Conservation (phyloP, 2,888 invertebrate species). For the Spodoptera exigua region DNA sequence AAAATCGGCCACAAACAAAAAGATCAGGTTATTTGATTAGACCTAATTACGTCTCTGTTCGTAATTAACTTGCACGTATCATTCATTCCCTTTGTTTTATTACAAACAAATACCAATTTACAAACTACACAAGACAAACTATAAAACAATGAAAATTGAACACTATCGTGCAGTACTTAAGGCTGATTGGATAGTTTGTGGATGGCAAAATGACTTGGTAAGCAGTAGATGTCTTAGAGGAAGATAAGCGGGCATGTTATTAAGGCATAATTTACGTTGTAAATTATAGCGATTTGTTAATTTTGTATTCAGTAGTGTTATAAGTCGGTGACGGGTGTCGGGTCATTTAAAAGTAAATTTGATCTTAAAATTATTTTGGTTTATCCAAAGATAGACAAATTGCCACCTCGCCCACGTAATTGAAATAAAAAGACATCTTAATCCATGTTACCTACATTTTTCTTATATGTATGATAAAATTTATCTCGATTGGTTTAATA, state of each 20-base stretch:
- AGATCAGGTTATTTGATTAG: slow-evolving; percentile 87
- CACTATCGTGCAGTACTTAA: slow-evolving; percentile 57
- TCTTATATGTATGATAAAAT: no score
- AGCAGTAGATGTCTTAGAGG: slow-evolving; percentile 79
- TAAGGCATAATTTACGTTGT: slow-evolving; percentile 84
- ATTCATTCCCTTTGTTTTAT: slow-evolving; percentile 87
- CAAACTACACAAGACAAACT: slow-evolving; percentile 25
- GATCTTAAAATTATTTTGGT: slow-evolving; percentile 3
- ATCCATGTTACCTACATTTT: no score
- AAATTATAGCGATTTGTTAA: slow-evolving; percentile 87
- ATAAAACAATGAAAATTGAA: slow-evolving; percentile 52
- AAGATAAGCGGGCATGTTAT: slow-evolving; percentile 84
- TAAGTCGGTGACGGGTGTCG: slow-evolving; percentile 70
- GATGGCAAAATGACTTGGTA: slow-evolving; percentile 41
- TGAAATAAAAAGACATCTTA: no score
- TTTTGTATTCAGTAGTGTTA: slow-evolving; percentile 78
- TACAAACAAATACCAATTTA: slow-evolving; percentile 71
- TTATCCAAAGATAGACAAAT: no score
- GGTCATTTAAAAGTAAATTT: slow-evolving; percentile 64
- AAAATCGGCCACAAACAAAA: slow-evolving; percentile 71
- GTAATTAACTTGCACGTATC: slow-evolving; percentile 86
- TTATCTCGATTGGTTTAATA: no score
- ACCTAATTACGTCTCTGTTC: slow-evolving; percentile 86
- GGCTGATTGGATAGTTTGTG: slow-evolving; percentile 23
- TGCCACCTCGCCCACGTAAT: no score